Base-by-base conservation (phyloP, 1,140 invertebrate species). In the Sarcophaga peregrina region DNA sequence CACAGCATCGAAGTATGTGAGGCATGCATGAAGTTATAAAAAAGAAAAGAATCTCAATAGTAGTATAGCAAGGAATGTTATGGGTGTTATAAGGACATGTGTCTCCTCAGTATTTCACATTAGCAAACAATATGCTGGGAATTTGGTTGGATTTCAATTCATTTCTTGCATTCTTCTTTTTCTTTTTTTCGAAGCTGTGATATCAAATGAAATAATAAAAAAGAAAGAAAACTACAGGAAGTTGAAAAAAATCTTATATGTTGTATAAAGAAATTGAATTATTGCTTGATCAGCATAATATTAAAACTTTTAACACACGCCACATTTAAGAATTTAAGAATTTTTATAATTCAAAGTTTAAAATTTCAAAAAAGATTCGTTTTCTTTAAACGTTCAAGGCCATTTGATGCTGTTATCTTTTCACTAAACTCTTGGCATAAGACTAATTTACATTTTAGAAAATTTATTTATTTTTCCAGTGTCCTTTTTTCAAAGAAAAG, bases 381-480 rank as follows among this genome's bases (percentile, higher is more conserved):
- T 37, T 37, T 37, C 25, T 37, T 37, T 37, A 37, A 37, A 37
- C 54, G 6, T 62, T 62, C 54, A 62, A 62, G 54, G 54, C 54
- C 54, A 62, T 62, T 7, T 37, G 25, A 37, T 37, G 25, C 25
- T 37, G 25, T 37, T 37, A 37, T 37, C 54, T 7, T 15, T 62
- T 62, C n/a, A 62, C 6, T n/a, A 62, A 62, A 13, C 54, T 62
- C 54, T 62, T 62, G 15, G 11, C 6, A 11, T 62, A n/a, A 62
- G n/a, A 62, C 54, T 62, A 62, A 62, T 62, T 62, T 62, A 62
- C 54, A 62, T 62, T 62, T 62, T 62, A 15, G 11, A 15, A 62
- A 62, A 62, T n/a, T 62, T 62, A 62, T 13, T 62, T 62, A n/a
- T 62, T 15, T 37, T 62, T 62, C 54, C n/a, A 15, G 11, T 13